Base-by-base conservation (phyloP, 1,140 invertebrate genomes). In the Apis cerana region DNA sequence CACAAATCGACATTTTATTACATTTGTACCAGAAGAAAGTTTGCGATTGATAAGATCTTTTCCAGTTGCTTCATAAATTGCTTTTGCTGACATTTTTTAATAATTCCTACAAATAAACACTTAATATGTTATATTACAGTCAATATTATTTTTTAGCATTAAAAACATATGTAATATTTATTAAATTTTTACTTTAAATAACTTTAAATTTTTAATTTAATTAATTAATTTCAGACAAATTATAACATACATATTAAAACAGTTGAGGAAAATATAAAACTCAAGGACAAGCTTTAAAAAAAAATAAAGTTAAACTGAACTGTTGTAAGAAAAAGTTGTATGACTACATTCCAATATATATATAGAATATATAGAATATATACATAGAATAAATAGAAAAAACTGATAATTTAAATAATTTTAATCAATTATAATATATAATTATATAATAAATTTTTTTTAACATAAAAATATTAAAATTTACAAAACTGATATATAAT, bases 51-150 rank as follows among this genome's bases (percentile, higher is more conserved):
- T 96, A 15, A 99, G 95, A 90, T 97, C 96, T 93, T 99, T 99
- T 68, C 99, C 99, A 69, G 98, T 98, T 64, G 97, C 98, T 95
- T 99, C 99, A 90, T 97, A 96, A 89, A 99, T 99, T 74, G 99
- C 99, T 95, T 99, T 99, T 23, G 99, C 99, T 84, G 99, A 99
- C 99, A 99, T 99, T 71, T 89, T 89, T 87, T 62, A 74, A 56
- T 7, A 59, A 12, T 64, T 64, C 33, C 75, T 68, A 21, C 71
- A 78, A 69, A 8, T 27, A 59, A 75, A 62, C 23, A n/a, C 2
- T 43, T 23, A 33, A n/a, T 11, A 7, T 17, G n/a, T 65, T 65
- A 27, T 43, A 43, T 43, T 43, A 43, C 33, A 0, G 48, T 23
- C 8, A 61, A 48, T 43, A 48, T 11, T 59, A 75, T 48, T 48